These are phyloP conservation scores for Petrolisthes manimaculis DNA, from an alignment of 2,888 invertebrate species.

Conservation along the genomic window DNA sequence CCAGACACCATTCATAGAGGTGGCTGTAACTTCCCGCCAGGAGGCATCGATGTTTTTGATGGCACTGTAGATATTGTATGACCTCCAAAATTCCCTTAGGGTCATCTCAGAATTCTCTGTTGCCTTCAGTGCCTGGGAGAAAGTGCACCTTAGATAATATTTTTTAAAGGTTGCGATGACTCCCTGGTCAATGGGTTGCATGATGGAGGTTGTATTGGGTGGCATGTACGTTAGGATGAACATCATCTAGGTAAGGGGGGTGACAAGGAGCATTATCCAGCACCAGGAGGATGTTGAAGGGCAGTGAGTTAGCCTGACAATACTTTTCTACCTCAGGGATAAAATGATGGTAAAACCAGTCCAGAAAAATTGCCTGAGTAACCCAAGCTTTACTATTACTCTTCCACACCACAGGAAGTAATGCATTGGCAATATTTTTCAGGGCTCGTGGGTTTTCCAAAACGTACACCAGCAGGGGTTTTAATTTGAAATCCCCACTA, in stretches of 20 bases:
- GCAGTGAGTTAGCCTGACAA: not conserved
- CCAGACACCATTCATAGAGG: too few relatives aligned
- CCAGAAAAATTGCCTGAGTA: conserved; percentile 19
- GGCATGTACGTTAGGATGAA: too few relatives aligned
- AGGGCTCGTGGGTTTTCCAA: conserved; percentile 29
- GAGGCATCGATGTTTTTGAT: too few relatives aligned
- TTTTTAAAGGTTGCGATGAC: not conserved
- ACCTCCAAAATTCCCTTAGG: too few relatives aligned
- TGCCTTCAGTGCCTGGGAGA: not conserved
- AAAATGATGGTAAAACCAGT: not conserved
- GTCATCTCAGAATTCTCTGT: too few relatives aligned
- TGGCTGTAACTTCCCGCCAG: too few relatives aligned
- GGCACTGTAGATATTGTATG: too few relatives aligned
- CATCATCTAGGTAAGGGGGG: not conserved
- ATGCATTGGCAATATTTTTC: conserved; percentile 19
- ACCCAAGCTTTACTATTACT: conserved; percentile 14
- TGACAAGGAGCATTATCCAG: not conserved
- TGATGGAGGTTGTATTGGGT: not conserved
- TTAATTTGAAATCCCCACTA: too few relatives aligned
- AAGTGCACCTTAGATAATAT: not conserved
- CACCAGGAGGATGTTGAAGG: conserved; percentile 15
- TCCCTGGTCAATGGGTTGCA: not conserved
- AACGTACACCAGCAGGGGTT: too few relatives aligned
- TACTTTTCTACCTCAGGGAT: not conserved
- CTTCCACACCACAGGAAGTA: conserved; percentile 32